Evolutionary conservation across 2,797 vertebrate species (phyloP).

Genomic region (Phoebastria nigripes): DNA sequence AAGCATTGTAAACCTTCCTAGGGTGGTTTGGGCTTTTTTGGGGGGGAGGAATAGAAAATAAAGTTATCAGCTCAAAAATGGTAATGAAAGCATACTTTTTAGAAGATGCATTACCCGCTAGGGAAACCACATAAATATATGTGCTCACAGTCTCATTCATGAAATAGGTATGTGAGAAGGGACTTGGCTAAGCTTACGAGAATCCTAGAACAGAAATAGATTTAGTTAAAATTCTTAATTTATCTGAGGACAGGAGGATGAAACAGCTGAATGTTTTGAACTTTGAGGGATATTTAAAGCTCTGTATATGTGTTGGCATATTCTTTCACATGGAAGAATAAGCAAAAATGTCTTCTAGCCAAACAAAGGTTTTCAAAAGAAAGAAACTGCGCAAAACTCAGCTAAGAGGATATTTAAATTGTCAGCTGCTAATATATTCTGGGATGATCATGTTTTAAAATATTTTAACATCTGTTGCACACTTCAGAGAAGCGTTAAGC

Average conservation of each 20-base stretch:
- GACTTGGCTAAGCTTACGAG: not conserved
- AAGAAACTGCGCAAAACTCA: not conserved
- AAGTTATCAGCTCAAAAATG: not conserved
- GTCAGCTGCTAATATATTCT: not conserved
- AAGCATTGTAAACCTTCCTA: not conserved
- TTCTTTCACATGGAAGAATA: not conserved
- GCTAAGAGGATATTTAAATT: not conserved
- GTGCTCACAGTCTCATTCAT: not conserved
- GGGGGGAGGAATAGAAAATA: not conserved
- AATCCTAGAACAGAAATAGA: not conserved
- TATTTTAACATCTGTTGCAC: not conserved
- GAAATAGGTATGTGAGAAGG: not conserved
- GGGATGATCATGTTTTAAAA: not conserved
- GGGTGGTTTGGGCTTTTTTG: not conserved
- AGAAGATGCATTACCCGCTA: not conserved
- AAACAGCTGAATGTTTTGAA: not conserved
- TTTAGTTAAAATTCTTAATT: conserved; percentile 1
- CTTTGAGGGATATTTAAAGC: not conserved
- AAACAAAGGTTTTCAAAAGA: conserved; percentile 1
- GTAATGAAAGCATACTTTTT: not conserved
- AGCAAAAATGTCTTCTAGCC: not conserved
- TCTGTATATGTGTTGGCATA: not conserved
- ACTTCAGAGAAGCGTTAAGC: not conserved
- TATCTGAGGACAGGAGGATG: not conserved
- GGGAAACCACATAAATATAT: not conserved